Evolutionary conservation across 2,113 vertebrate species (phyloP).

Genomic region (Phaethon lepturus): DNA sequence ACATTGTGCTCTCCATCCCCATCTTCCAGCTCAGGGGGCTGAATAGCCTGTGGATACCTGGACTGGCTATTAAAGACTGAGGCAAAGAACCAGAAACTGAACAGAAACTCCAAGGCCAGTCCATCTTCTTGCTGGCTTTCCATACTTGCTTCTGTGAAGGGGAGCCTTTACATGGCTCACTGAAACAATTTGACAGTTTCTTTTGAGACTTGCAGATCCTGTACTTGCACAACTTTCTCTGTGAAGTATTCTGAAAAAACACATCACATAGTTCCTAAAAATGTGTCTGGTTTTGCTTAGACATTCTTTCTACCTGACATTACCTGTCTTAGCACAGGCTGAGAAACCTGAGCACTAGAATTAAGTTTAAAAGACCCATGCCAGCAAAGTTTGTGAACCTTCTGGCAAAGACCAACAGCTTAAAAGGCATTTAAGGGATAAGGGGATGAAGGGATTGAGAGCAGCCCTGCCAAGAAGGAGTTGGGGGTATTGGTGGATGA

Average conservation of each 20-base stretch:
- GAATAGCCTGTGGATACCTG: no score
- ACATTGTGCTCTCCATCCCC: no score
- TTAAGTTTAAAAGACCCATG: neutral
- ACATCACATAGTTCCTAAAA: neutral
- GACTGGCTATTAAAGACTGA: no score
- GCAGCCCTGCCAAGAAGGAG: no score
- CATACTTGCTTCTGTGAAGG: neutral
- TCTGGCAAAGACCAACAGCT: neutral
- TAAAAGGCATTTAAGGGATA: neutral
- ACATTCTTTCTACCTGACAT: neutral
- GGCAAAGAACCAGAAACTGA: neutral
- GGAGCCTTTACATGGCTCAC: neutral
- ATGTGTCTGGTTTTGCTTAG: neutral
- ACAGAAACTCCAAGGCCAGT: neutral
- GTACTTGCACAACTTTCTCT: neutral
- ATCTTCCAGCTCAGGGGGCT: no score
- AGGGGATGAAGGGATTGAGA: no score
- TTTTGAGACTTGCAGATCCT: neutral
- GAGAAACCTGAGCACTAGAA: neutral
- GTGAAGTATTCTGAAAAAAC: neutral
- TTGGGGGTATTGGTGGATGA: no score
- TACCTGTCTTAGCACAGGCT: neutral
- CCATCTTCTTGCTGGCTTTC: neutral
- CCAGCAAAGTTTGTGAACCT: neutral
- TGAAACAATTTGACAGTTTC: neutral